These are phyloP conservation scores for Drosophila yakuba DNA, from an alignment of 1,140 invertebrate species.

Conservation along the genomic window DNA sequence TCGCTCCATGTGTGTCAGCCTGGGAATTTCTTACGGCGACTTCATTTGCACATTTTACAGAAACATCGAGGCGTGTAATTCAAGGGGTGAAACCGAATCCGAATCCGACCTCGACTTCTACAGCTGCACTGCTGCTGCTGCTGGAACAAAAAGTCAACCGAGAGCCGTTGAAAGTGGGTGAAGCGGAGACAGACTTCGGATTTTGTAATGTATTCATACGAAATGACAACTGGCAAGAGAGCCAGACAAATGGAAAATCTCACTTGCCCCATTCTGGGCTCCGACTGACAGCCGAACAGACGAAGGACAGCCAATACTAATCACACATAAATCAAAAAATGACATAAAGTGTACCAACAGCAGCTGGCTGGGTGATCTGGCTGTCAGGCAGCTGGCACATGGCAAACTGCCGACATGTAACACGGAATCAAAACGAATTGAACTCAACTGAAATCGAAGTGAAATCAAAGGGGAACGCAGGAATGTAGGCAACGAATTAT, in stretches of 20 bases:
- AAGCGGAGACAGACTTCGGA: slow-evolving; percentile 22
- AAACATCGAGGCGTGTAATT: slow-evolving; percentile 76
- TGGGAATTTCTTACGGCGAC: slow-evolving; percentile 54
- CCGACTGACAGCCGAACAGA: slow-evolving; percentile 17
- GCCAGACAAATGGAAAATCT: slow-evolving; percentile 76
- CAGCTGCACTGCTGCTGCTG: slow-evolving; percentile 14
- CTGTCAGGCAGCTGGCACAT: slow-evolving; percentile 41
- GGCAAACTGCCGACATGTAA: slow-evolving; percentile 47
- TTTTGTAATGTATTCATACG: slow-evolving; percentile 76
- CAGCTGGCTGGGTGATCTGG: slow-evolving; percentile 38
- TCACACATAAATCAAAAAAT: slow-evolving; percentile 73
- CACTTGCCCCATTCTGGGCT: slow-evolving; percentile 47
- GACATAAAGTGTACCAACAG: slow-evolving; percentile 67
- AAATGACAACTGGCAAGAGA: slow-evolving; percentile 79
- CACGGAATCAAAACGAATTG: slow-evolving; percentile 34
- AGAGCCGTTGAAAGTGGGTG: slow-evolving; percentile 54
- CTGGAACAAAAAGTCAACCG: slow-evolving; percentile 43
- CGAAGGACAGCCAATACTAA: slow-evolving; percentile 53
- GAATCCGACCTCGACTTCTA: neutral
- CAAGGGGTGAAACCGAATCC: slow-evolving; percentile 29
- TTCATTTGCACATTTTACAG: slow-evolving; percentile 79
- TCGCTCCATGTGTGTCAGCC: slow-evolving; percentile 17
- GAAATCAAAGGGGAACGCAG: slow-evolving; percentile 14
- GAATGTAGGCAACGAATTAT: slow-evolving; percentile 32
- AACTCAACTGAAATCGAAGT: slow-evolving; percentile 11